Conservation (phyloP, 2,797 vertebrate species). For the Hydrophis major region DNA sequence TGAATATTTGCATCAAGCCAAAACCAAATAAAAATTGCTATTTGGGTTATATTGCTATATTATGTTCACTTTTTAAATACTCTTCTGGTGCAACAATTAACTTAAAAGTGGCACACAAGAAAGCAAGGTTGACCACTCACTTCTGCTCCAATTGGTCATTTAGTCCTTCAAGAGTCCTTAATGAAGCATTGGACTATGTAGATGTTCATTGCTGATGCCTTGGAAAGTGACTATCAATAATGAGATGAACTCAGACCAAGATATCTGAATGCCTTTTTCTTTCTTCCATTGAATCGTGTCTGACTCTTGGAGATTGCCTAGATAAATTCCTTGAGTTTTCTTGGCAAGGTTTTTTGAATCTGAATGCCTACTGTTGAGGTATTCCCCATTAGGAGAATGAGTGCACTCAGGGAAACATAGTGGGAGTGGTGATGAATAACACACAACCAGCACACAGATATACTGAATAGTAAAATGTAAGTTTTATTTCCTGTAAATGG, state of each 20-base stretch:
- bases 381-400: too few species aligned
- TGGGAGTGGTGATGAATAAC: too few species aligned
- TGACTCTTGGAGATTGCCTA: not conserved
- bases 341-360: not conserved
- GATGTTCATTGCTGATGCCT: not conserved
- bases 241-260: not conserved
- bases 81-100: not conserved
- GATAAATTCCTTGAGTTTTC: not conserved
- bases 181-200: not conserved
- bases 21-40: not conserved
- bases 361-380: not conserved
- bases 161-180: not conserved
- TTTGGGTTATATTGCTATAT: not conserved
- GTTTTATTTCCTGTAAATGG: too few species aligned
- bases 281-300: not conserved
- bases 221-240: not conserved
- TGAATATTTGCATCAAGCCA: not conserved
- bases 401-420: too few species aligned
- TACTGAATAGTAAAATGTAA: too few species aligned
- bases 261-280: not conserved
- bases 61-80: not conserved
- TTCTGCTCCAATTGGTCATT: not conserved
- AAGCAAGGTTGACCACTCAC: not conserved
- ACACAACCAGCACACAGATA: too few species aligned
- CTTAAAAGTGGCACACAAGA: not conserved